Base-by-base conservation (phyloP, 2,113 vertebrate genomes). In the Oreotragus oreotragus region DNA sequence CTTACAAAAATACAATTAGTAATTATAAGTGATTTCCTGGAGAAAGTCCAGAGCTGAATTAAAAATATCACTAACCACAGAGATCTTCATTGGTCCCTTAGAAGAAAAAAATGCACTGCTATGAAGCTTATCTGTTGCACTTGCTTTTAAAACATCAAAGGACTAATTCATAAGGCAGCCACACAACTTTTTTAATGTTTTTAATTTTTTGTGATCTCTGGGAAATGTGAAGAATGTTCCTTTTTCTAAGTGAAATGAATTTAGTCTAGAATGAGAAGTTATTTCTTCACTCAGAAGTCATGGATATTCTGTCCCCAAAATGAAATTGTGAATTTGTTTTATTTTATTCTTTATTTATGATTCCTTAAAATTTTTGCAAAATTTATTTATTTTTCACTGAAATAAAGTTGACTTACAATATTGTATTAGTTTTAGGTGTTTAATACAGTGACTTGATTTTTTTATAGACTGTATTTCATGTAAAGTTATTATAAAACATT, bases 1-100 rank as follows among this genome's bases (percentile, higher is more conserved):
- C 99, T 99, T 99, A 99, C 98, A 99, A 99, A 99, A 99, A 99
- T 99, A 99, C 99, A 99, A 99, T 99, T 99, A 99, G 99, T 99
- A 99, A 99, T 99, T 99, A 99, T 99, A 99, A 99, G 99, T 98
- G 99, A 99, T 99, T 99, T 99, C 99, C 99, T 99, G 99, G 99
- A 99, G 99, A 99, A 99, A 99, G 99, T 99, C 99, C 99, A 99
- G 99, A 99, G 98, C 99, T 98, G 97, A 99, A 99, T 99, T 99
- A 98, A 98, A 99, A 99, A 99, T 98, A 99, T 99, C 99, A 98
- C 92, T 90, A 99, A 98, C 99, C 93, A 98, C 98, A 98, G 98
- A 98, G 98, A 99, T 98, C 76, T 99, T 99, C 98, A 99, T 99
- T 99, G 99, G 99, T 99, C 98, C 98, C 28, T 5, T 8, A 0